These are phyloP conservation scores for Lucinisca nassula DNA, from an alignment of 2,888 invertebrate species.

Conservation along the genomic window DNA sequence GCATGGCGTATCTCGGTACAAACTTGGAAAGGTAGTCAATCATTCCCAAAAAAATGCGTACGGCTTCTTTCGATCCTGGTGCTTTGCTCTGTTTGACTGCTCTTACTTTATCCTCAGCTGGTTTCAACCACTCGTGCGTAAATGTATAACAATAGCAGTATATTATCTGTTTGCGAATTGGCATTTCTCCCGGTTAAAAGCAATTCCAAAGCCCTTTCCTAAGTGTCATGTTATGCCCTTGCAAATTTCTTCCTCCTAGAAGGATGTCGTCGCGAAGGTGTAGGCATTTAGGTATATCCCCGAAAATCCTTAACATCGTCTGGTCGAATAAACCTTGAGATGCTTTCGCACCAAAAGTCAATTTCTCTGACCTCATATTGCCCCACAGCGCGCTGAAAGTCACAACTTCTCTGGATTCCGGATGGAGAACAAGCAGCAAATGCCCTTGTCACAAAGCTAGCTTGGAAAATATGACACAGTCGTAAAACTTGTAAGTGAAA, in stretches of 20 bases:
- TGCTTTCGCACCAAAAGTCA: not conserved
- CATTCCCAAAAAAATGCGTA: not conserved
- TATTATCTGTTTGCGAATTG: not conserved
- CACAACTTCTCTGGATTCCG: no score
- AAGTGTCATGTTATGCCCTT: not conserved
- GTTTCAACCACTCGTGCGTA: slow-evolving; percentile 1
- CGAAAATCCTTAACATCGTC: not conserved
- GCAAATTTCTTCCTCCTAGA: not conserved
- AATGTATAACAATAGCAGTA: not conserved
- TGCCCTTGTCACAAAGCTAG: no score
- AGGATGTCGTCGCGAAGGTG: not conserved
- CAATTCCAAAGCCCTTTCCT: not conserved
- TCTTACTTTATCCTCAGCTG: slow-evolving; percentile 1
- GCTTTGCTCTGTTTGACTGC: slow-evolving; percentile 6
- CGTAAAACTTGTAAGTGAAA: no score
- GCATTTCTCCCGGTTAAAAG: slow-evolving; percentile 5
- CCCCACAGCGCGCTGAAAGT: not conserved
- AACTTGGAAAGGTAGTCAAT: not conserved
- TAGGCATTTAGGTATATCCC: not conserved
- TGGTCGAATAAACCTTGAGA: not conserved
- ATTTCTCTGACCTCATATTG: not conserved
- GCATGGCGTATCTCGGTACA: not conserved
- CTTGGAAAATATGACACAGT: no score
- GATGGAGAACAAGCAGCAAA: no score
- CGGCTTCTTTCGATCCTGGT: slow-evolving; percentile 3